Percentiles rank a stretch among this genome's conserved stretches.
These are phyloP conservation scores for Heliconius erato DNA, from an alignment of 2,888 invertebrate species.

Conservation along the genomic window DNA sequence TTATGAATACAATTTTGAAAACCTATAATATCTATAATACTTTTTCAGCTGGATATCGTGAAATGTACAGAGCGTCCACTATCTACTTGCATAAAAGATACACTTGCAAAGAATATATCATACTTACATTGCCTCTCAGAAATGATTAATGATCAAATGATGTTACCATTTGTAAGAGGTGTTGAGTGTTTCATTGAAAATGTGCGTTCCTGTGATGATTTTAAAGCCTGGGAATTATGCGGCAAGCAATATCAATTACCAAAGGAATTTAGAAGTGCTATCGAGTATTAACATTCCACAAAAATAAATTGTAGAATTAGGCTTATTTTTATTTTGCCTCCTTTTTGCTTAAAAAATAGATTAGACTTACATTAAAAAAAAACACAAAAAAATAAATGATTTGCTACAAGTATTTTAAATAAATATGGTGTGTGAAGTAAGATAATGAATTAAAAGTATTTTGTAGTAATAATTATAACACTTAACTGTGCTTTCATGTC, in stretches of 20 bases:
- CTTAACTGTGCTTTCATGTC: background rate
- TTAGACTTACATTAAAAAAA: background rate
- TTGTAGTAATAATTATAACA: background rate
- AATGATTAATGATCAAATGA: conserved; percentile 78
- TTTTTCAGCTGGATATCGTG: conserved; percentile 74
- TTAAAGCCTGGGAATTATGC: conserved; percentile 81
- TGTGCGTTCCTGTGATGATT: conserved; percentile 78
- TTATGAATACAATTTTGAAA: background rate
- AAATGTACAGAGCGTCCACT: conserved; percentile 80
- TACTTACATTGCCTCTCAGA: conserved; percentile 79
- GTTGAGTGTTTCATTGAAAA: conserved; percentile 79
- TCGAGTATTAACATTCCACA: conserved; percentile 79
- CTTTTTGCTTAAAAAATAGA: background rate
- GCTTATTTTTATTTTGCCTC: conserved; percentile 51
- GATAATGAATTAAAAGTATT: background rate
- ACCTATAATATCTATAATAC: background rate
- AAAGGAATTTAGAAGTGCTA: conserved; percentile 80
- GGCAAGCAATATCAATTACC: conserved; percentile 77
- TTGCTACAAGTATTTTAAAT: background rate
- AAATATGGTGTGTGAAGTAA: background rate
- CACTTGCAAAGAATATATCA: conserved; percentile 77
- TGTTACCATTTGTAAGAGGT: conserved; percentile 78
- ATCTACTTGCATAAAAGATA: conserved; percentile 73
- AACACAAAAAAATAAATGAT: background rate
- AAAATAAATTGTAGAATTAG: conserved; percentile 63